phyloP scores from a whole-genome alignment of 2,797 vertebrate species.

The Buceros bicornis region DNA sequence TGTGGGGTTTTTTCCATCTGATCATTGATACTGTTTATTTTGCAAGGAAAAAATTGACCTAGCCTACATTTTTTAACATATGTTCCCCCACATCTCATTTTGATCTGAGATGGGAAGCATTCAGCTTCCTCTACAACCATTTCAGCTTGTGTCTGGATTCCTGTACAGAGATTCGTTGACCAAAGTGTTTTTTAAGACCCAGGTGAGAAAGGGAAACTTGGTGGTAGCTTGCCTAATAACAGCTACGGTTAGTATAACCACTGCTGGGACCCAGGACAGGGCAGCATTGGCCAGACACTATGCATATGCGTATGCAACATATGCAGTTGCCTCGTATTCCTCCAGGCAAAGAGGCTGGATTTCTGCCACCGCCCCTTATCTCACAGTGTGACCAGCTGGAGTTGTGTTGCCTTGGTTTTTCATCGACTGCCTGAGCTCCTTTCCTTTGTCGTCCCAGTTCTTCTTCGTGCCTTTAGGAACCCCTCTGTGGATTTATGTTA shows the following conservation, averaged over 20 bases:
- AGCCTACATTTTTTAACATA: background rate
- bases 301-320: too few relatives aligned
- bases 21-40: background rate
- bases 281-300: background rate
- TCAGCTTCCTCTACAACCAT: background rate
- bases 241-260: background rate
- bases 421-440: background rate
- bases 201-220: background rate
- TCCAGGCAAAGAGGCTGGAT: background rate
- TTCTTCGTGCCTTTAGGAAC: background rate
- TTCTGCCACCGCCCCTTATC: background rate
- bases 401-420: accelerated
- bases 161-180: background rate
- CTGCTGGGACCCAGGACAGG: background rate
- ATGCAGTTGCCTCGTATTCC: background rate
- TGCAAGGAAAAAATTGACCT: background rate
- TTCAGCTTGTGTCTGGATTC: background rate
- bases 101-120: background rate
- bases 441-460: background rate
- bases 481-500: background rate
- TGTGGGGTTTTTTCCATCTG: background rate
- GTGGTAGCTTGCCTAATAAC: background rate
- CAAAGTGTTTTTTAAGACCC: background rate
- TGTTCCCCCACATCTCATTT: background rate
- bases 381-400: background rate